Percentiles rank a stretch among this genome's conserved stretches.
These are phyloP conservation scores for Aurelia coerulea DNA, from an alignment of 30 jellyfish, hydroid and myxozoan species.

Conservation along the genomic window DNA sequence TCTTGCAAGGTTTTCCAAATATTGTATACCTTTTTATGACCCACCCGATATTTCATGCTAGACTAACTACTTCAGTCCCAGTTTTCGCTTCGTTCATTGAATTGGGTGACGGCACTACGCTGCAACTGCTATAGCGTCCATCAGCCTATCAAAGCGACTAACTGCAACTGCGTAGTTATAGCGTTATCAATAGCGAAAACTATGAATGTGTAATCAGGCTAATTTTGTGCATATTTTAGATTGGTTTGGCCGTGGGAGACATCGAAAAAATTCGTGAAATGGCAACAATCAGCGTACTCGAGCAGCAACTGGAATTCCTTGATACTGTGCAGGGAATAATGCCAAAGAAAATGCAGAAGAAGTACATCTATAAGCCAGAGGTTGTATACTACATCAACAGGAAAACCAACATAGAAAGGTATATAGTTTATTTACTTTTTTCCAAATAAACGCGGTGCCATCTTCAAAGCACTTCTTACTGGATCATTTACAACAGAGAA, in stretches of 20 bases:
- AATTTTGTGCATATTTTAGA: constrained; percentile 18
- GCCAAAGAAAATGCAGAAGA: constrained; percentile 26
- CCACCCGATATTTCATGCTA: too few species aligned
- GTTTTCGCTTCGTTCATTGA: too few species aligned
- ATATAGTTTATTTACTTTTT: not conserved
- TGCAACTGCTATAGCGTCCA: too few species aligned
- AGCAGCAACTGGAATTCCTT: constrained; percentile 56
- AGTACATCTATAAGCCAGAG: constrained; percentile 17
- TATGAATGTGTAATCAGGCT: too few species aligned
- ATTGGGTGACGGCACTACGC: too few species aligned
- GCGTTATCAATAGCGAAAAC: too few species aligned
- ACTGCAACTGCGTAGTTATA: too few species aligned
- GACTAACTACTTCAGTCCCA: too few species aligned
- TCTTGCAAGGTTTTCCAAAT: too few species aligned
- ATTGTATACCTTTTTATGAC: too few species aligned
- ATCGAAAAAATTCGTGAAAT: constrained; percentile 51
- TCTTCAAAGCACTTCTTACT: not conserved
- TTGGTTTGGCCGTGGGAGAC: constrained; percentile 78
- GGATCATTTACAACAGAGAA: too few species aligned
- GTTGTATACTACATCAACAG: constrained; percentile 29
- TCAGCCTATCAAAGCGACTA: too few species aligned
- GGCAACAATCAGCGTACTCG: constrained; percentile 50
- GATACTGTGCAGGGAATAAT: constrained; percentile 33
- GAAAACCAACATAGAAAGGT: constrained; percentile 27
- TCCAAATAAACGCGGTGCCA: not conserved